phyloP scores from a whole-genome alignment of 2,797 vertebrate genomes.

The Scomberomorus guttatus region DNA sequence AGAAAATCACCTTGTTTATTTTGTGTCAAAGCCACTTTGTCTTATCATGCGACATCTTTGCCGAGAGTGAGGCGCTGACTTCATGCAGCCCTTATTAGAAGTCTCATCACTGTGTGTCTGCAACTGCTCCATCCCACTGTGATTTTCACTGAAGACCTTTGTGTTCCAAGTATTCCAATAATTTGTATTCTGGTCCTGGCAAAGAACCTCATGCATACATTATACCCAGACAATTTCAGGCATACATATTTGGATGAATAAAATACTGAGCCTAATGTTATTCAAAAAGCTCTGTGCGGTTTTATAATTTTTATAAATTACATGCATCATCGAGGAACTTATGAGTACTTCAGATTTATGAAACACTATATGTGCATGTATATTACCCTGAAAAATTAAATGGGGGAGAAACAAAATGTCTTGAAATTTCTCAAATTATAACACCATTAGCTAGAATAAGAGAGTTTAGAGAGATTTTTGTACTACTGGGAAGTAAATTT shows the following conservation, averaged over 20 bases:
- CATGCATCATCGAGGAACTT: conserved; percentile 29
- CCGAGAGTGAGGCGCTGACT: conserved; percentile 39
- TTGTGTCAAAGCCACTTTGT: conserved; percentile 62
- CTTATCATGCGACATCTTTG: conserved; percentile 55
- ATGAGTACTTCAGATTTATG: background rate
- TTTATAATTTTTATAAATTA: conserved; percentile 29
- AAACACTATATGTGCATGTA: background rate
- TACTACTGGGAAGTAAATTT: background rate
- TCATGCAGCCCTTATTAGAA: conserved; percentile 59
- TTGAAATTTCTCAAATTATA: background rate
- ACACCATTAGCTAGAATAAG: background rate
- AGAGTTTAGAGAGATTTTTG: conserved; percentile 4
- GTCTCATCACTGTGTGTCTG: conserved; percentile 56
- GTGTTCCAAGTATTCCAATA: conserved; percentile 48
- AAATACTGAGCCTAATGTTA: conserved; percentile 21
- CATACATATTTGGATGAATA: conserved; percentile 40
- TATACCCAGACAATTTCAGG: conserved; percentile 39
- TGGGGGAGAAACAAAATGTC: background rate
- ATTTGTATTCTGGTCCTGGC: conserved; percentile 52
- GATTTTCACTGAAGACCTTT: conserved; percentile 54
- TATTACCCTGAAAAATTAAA: conserved; percentile 4
- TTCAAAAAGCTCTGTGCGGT: conserved; percentile 16
- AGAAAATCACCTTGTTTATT: conserved; percentile 62
- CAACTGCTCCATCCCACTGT: conserved; percentile 47
- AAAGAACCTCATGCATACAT: conserved; percentile 52